Conservation (phyloP, 2,888 invertebrate species). For the Esperia sulphurella region DNA sequence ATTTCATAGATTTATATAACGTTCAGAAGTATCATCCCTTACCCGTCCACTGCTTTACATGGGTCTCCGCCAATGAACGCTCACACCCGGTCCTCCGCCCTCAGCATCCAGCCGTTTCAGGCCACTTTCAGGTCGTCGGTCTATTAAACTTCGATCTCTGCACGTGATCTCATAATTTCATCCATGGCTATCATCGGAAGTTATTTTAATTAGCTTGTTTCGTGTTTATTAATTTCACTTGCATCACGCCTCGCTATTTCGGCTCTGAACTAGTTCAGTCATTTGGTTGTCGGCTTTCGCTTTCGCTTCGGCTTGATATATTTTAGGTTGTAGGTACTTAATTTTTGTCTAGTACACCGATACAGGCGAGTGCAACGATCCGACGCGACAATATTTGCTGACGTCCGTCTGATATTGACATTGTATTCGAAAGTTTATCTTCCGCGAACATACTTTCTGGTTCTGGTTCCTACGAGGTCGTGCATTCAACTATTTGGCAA, state of each 20-base stretch:
- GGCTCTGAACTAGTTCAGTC: constrained; percentile 39
- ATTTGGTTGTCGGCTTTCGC: constrained; percentile 39
- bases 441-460: constrained; percentile 44
- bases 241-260: constrained; percentile 24
- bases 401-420: constrained; percentile 49
- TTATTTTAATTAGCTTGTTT: constrained; percentile 22
- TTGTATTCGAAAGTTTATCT: constrained; percentile 66
- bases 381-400: constrained; percentile 25
- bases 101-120: no score
- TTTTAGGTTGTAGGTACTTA: constrained; percentile 17
- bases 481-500: constrained; percentile 32
- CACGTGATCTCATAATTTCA: no score
- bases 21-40: no score
- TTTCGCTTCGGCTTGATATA: constrained; percentile 41
- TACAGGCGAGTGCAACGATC: constrained; percentile 26
- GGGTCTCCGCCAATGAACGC: no score
- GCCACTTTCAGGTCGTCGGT: no score
- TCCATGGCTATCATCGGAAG: neutral
- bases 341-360: constrained; percentile 15
- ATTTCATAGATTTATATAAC: no score
- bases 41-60: no score
- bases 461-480: constrained; percentile 48
- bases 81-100: no score
- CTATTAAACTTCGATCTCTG: no score
- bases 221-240: constrained; percentile 28